Evolutionary conservation across 2,113 vertebrate genomes (phyloP), one percentile per base, ranked within the genome.

Genomic region (Prinia subflava): DNA sequence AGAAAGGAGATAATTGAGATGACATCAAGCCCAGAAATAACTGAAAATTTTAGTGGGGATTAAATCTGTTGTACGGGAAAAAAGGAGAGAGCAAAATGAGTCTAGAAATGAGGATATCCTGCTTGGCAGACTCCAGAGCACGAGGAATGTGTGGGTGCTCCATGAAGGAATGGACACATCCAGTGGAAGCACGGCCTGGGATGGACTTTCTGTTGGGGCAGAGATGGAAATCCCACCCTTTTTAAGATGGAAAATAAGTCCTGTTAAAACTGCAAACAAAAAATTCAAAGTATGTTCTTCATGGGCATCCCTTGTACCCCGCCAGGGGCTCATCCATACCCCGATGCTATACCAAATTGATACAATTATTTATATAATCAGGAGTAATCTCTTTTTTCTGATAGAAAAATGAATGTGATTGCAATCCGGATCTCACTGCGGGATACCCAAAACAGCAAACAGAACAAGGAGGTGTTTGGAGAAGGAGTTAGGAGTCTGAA

Each of bases 91-190:
- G 59, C 13, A 56, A 81, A 84, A 2, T 3, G 19, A 60, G 17
- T 23, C 18, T 13, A 2, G 30, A 64, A 57, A 44, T 9, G 55
- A 22, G 64, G 56, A 42, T 10, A 5, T 25, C 30, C 62, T 76
- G 57, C 57, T 33, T 23, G 30, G 31, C 62, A 64, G 49, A 16
- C 17, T 6, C 17, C 3, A 9, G 1, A 78, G 69, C 46, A 35
- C 0, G 16, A 47, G 78, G 49, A 52, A 47, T 21, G 46, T 5
- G 18, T 0, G 31, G 65, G 74, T 63, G 79, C 55, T n/a, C 0
- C 14, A 46, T 1, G 9, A 2, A 35, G 30, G 37, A 53, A 46
- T 2, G 3, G 7, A 19, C 31, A 12, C 11, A 6, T 7, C 50
- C 68, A n/a, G 22, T 1, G 33, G 18, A 17, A 71, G 42, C 0